phyloP scores from a whole-genome alignment of 2,113 vertebrate species.

The Myxocyprinus asiaticus region DNA sequence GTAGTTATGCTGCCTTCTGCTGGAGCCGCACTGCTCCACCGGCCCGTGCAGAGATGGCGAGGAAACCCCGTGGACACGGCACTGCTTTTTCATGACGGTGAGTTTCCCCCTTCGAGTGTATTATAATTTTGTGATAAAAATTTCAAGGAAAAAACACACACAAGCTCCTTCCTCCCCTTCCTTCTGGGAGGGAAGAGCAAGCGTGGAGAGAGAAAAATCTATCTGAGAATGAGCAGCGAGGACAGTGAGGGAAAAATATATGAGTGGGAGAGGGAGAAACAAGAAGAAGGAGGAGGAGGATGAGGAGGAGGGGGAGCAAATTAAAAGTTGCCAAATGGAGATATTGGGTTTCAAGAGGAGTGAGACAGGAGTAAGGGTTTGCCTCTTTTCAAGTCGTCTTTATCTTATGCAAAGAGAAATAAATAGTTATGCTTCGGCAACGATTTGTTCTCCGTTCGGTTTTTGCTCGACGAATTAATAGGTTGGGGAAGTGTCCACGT shows the following conservation, averaged over 20 bases:
- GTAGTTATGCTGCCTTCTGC: constrained; percentile 63
- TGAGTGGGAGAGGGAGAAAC: constrained; percentile 86
- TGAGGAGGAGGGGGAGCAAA: constrained; percentile 91
- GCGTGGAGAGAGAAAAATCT: constrained; percentile 84
- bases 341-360: constrained; percentile 99
- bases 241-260: constrained; percentile 82
- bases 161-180: constrained; percentile 91
- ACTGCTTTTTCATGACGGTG: constrained; percentile 99
- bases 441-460: constrained; percentile 54
- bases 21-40: constrained; percentile 77
- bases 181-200: constrained; percentile 93
- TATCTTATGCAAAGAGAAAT: constrained; percentile 78
- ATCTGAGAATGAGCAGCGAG: constrained; percentile 85
- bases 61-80: constrained; percentile 99
- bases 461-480: constrained; percentile 60
- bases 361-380: constrained; percentile 82
- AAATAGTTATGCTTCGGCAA: constrained; percentile 69
- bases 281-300: constrained; percentile 78
- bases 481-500: constrained; percentile 56
- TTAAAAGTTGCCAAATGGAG: constrained; percentile 99
- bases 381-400: constrained; percentile 75
- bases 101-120: constrained; percentile 99
- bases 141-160: constrained; percentile 99
- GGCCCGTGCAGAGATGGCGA: constrained; percentile 99
- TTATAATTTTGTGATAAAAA: constrained; percentile 99